phyloP scores from a whole-genome alignment of 2,113 vertebrate genomes.

The Thamnaconus septentrionalis region DNA sequence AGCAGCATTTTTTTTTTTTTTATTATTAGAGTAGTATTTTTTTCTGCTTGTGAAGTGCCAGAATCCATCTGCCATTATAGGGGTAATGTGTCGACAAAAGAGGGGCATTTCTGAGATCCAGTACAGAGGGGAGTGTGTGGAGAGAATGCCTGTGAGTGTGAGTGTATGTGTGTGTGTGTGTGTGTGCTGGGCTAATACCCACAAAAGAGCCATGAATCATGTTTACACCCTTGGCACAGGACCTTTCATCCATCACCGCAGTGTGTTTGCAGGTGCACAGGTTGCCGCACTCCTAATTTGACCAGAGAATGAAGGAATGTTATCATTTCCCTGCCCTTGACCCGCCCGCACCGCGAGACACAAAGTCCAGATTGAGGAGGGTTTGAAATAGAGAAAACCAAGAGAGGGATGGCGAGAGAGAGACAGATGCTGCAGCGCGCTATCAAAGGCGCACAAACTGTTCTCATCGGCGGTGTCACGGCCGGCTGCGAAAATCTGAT shows the following conservation, averaged over 20 bases:
- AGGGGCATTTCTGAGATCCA: too few relatives aligned
- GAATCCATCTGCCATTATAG: slow-evolving; percentile 50
- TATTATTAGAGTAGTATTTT: slow-evolving; percentile 5
- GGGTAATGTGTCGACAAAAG: slow-evolving; percentile 48
- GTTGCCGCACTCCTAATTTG: slow-evolving; percentile 49
- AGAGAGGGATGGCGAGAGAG: too few relatives aligned
- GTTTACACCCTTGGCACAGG: slow-evolving; percentile 53
- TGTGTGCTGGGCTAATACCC: slow-evolving; percentile 31
- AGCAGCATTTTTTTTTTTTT: slow-evolving; percentile 9
- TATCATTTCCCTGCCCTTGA: slow-evolving; percentile 74
- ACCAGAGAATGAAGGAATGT: slow-evolving; percentile 67
- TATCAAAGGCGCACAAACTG: too few relatives aligned
- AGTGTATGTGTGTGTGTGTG: slow-evolving; percentile 3
- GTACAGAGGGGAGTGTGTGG: slow-evolving; percentile 34
- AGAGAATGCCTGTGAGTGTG: slow-evolving; percentile 45
- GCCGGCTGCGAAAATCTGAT: not conserved
- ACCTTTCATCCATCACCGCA: slow-evolving; percentile 61
- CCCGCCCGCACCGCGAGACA: slow-evolving; percentile 35
- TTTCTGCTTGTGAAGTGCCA: slow-evolving; percentile 55
- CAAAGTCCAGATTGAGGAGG: slow-evolving; percentile 45
- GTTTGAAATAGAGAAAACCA: slow-evolving; percentile 13
- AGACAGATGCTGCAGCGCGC: too few relatives aligned
- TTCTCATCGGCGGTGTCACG: too few relatives aligned
- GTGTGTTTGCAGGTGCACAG: slow-evolving; percentile 23
- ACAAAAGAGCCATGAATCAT: slow-evolving; percentile 62